Evolutionary conservation across 2,113 vertebrate genomes (phyloP).

Genomic region (Eretmochelys imbricata): DNA sequence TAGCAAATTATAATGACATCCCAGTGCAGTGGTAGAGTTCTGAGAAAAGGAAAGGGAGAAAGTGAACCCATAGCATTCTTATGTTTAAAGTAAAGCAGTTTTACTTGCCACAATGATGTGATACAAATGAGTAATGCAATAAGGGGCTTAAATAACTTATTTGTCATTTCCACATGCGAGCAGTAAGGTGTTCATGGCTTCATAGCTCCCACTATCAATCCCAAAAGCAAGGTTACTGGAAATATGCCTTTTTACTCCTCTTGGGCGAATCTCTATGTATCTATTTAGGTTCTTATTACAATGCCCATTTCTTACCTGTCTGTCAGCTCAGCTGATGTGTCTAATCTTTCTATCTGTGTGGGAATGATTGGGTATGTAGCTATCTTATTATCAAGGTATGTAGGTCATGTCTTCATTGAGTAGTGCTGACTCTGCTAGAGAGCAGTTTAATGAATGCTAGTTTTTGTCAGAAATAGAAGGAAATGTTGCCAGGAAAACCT

Average conservation of each 20-base stretch:
- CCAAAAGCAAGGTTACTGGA: conserved; percentile 1
- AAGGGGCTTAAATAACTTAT: not conserved
- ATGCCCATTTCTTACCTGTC: conserved; percentile 23
- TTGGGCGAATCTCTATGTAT: conserved; percentile 18
- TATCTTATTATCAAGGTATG: conserved; percentile 59
- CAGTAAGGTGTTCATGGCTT: not conserved
- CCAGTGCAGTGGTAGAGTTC: not conserved
- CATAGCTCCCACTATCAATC: not conserved
- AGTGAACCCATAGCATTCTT: not conserved
- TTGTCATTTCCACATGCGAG: not conserved
- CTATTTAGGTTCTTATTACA: not conserved
- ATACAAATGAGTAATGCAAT: conserved; percentile 19
- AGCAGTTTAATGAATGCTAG: conserved; percentile 31
- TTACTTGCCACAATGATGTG: not conserved
- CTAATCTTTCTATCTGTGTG: not conserved
- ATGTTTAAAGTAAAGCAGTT: not conserved
- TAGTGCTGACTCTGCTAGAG: conserved; percentile 58
- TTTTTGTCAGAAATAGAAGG: conserved; percentile 41
- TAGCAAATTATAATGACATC: not conserved
- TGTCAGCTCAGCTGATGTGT: not conserved
- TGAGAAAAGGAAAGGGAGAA: not conserved
- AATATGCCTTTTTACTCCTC: not conserved
- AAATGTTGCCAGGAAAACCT: not conserved
- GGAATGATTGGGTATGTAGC: not conserved
- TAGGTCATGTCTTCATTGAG: conserved; percentile 67